phyloP scores from a whole-genome alignment of 2,888 invertebrate genomes.

The Atethmia centrago region DNA sequence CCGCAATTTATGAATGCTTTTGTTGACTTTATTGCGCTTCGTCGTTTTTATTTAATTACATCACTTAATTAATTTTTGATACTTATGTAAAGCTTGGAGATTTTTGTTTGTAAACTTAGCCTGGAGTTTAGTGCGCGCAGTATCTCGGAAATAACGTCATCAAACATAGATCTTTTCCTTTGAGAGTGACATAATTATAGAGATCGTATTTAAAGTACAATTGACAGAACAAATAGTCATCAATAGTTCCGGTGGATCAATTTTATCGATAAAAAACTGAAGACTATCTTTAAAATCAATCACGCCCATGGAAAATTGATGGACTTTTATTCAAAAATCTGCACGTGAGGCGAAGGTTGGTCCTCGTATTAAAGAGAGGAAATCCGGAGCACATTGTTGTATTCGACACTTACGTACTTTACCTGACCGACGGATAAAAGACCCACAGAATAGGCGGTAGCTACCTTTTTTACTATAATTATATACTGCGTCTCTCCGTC shows the following conservation, averaged over 20 bases:
- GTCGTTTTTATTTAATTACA: constrained; percentile 80
- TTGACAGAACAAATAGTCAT: constrained; percentile 66
- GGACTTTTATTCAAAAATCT: constrained; percentile 84
- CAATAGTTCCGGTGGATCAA: constrained; percentile 77
- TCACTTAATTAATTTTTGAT: constrained; percentile 67
- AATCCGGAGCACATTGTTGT: constrained; percentile 89
- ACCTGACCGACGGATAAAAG: constrained; percentile 88
- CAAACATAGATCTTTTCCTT: not conserved
- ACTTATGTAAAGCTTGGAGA: not conserved
- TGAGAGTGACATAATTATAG: constrained; percentile 34
- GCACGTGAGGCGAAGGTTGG: constrained; percentile 89
- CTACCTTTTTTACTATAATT: constrained; percentile 83
- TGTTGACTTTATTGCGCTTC: constrained; percentile 84
- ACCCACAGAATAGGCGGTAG: constrained; percentile 76
- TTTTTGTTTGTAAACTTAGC: constrained; percentile 1
- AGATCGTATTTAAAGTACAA: constrained; percentile 52
- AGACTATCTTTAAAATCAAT: constrained; percentile 89
- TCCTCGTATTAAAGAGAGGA: constrained; percentile 89
- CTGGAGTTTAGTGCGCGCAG: not conserved
- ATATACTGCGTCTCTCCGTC: constrained; percentile 78
- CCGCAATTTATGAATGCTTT: constrained; percentile 86
- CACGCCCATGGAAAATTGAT: constrained; percentile 89
- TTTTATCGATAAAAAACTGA: constrained; percentile 75
- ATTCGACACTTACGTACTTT: constrained; percentile 86
- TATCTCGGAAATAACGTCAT: not conserved